These are phyloP conservation scores for Oophaga sylvatica DNA, from an alignment of 2,797 vertebrate genomes.

Conservation along the genomic window DNA sequence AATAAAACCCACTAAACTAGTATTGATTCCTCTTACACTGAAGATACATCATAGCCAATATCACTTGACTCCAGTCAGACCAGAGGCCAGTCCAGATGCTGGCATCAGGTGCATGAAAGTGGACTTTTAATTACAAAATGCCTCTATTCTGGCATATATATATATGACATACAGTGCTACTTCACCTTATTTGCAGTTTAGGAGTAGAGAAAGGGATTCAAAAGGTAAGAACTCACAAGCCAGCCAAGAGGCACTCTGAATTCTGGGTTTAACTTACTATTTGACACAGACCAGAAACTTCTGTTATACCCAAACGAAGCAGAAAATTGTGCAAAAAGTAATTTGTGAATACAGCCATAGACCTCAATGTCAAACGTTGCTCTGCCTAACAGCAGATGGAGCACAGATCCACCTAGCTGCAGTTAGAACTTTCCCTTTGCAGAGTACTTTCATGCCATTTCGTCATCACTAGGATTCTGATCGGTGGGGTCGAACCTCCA, in stretches of 20 bases:
- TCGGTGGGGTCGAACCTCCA: not conserved
- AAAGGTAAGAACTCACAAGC: not conserved
- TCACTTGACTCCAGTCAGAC: conserved; percentile 25
- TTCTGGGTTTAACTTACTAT: not conserved
- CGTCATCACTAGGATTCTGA: not conserved
- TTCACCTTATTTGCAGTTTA: not conserved
- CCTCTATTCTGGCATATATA: not conserved
- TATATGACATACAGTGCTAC: not conserved
- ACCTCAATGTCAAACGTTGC: not conserved
- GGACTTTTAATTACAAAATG: conserved; percentile 30
- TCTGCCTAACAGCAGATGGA: not conserved
- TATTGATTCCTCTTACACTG: conserved; percentile 46
- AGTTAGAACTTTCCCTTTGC: not conserved
- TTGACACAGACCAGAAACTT: not conserved
- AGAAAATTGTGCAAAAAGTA: too few relatives aligned
- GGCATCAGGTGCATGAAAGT: conserved; percentile 2
- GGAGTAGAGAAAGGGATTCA: not conserved
- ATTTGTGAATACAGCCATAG: not conserved
- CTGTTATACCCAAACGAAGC: not conserved
- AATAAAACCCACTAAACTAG: conserved; percentile 56
- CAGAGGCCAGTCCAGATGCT: conserved; percentile 9
- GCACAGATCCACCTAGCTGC: too few relatives aligned
- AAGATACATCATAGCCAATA: conserved; percentile 54
- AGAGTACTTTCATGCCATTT: not conserved
- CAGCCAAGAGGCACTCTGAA: not conserved